Base-by-base conservation (phyloP, 2,113 vertebrate genomes). In the Elephas maximus region DNA sequence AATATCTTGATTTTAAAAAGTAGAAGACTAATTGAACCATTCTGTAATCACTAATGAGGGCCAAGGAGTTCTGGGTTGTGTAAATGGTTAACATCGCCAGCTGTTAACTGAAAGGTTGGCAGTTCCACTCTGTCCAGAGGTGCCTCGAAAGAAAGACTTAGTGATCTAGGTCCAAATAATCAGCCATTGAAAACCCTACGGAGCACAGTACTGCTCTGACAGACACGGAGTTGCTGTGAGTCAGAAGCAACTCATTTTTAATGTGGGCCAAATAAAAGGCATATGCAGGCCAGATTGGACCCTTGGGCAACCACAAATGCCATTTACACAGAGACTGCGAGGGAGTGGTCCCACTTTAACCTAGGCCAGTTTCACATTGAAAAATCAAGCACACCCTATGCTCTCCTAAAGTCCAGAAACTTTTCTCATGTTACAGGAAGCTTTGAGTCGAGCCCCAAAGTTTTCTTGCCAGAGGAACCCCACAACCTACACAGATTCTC, bases 1-100 rank as follows among this genome's bases (percentile, higher is more conserved):
- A 88, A 93, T 71, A 45, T 23, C 24, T 80, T 78, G n/a, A 62
- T 74, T 79, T 71, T 69, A 94, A 53, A 62, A 80, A 89, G 12
- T 9, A 57, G 37, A 2, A 2, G 33, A 79, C 63, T 57, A 45
- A 79, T 73, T 67, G 65, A 94, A 51, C 1, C 48, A 60, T 80
- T 89, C 53, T 79, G 6, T 62, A 33, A 67, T 67, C 60, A 96
- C 33, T 30, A 57, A 8, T 12, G n/a, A 28, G 12, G 17, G 23
- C 12, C 21, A 8, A 10, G 20, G 73, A 74, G 18, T 41, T 74
- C n/a, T 41, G 20, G n/a, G 37, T 33, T 20, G 73, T 74, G 21
- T 12, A 74, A 41, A 74, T 41, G 73, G n/a, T 74, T 21, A 74
- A 74, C n/a, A 41, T 21, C 37, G 8, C 9, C 73, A 74, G 73